These are phyloP conservation scores for Metalampra italica DNA, from an alignment of 2,888 invertebrate species.

Conservation along the genomic window DNA sequence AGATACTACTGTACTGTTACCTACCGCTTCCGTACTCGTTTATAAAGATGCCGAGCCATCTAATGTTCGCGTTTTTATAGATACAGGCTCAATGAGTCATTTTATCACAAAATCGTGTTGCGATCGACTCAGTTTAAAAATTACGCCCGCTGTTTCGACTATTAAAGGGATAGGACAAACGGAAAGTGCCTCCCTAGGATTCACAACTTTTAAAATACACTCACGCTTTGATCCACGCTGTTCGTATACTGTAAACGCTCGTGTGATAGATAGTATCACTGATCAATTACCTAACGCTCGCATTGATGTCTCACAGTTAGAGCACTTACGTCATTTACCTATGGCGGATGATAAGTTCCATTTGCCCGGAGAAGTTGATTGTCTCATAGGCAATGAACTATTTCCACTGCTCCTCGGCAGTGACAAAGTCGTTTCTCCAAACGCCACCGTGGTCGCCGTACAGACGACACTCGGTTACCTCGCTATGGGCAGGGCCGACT, in stretches of 20 bases:
- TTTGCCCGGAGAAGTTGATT: background rate
- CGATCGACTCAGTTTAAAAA: background rate
- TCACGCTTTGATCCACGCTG: constrained; percentile 4
- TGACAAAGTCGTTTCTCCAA: background rate
- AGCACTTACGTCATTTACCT: background rate
- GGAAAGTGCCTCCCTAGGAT: background rate
- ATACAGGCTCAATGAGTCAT: background rate
- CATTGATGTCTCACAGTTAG: background rate
- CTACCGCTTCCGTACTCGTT: background rate
- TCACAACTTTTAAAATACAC: background rate
- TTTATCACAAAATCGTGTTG: too few relatives aligned
- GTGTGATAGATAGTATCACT: constrained; percentile 1
- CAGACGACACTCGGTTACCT: constrained; percentile 5
- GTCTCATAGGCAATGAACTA: constrained; percentile 3
- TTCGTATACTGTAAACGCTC: background rate
- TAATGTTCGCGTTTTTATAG: background rate
- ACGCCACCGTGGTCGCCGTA: background rate
- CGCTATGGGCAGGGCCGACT: constrained; percentile 4
- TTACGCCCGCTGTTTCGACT: background rate
- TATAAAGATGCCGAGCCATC: background rate
- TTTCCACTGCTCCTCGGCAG: constrained; percentile 4
- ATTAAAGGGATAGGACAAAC: constrained; percentile 2
- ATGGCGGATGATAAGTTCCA: constrained; percentile 4
- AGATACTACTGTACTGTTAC: background rate
- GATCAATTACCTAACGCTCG: background rate